Evolutionary conservation across 2,113 vertebrate genomes (phyloP), one percentile per base, ranked within the genome.

Genomic region (Tapirus terrestris): DNA sequence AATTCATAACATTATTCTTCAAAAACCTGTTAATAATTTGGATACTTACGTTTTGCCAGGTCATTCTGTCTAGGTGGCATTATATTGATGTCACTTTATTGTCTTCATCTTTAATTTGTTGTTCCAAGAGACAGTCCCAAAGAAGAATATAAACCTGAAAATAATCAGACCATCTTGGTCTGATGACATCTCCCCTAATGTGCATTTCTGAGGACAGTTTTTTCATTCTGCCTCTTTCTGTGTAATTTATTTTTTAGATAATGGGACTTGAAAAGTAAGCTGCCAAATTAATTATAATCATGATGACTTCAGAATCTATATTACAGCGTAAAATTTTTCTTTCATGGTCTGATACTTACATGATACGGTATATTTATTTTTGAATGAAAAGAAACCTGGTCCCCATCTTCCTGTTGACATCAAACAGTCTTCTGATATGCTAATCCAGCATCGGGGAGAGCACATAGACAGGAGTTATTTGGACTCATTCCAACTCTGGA

Each of bases 401-500:
- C 96, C 98, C 97, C 97, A 93, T 99, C 98, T 98, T 98, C 98
- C 98, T 98, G 98, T 99, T 98, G 98, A 99, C 99, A 99, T 99
- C 99, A 99, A 98, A 99, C 98, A 97, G 87, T 97, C 97, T 98
- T 99, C 98, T 99, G 99, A 99, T 99, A 98, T 99, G 99, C 98
- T 99, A 99, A 99, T 99, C 89, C 48, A 96, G 87, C 97, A 86
- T 92, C 70, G 85, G 97, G 97, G 98, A 98, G 98, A 97, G 91
- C 86, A 97, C 96, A 97, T 97, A 98, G 94, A 96, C 96, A 88
- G 98, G 94, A 94, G 94, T 98, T 97, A 97, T 98, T 98, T 99
- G 99, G 98, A 98, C 97, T 97, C 97, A 67, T 97, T 98, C 98
- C 99, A 98, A 98, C 95, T 91, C 96, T 96, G 91, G 92, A 86